These are phyloP conservation scores for Gobionotothen gibberifrons DNA, from an alignment of 2,797 vertebrate genomes.

Conservation along the genomic window DNA sequence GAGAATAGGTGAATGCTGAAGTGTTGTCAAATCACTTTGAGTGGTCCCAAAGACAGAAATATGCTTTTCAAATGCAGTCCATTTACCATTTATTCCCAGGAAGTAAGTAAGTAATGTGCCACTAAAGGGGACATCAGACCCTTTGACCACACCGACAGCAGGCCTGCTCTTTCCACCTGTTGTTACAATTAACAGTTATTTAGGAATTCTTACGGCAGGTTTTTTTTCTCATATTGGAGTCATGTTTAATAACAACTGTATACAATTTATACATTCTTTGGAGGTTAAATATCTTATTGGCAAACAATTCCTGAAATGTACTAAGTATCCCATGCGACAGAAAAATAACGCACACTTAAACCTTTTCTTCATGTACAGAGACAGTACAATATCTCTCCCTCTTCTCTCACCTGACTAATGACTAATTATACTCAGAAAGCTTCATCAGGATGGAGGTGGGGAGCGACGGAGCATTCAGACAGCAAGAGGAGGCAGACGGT, in stretches of 20 bases:
- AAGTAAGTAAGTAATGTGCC: too few species aligned
- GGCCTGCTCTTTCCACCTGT: too few species aligned
- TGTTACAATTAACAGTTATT: background rate
- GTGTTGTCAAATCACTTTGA: too few species aligned
- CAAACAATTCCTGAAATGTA: background rate
- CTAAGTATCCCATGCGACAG: background rate
- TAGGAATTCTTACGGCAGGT: background rate
- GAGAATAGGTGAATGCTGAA: too few species aligned
- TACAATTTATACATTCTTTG: background rate
- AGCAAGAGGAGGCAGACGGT: conserved; percentile 67
- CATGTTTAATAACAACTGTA: background rate
- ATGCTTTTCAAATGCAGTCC: too few species aligned
- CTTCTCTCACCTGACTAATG: conserved; percentile 53
- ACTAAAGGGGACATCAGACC: too few species aligned
- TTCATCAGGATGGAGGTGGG: conserved; percentile 37
- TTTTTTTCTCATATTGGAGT: background rate
- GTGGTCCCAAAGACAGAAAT: too few species aligned
- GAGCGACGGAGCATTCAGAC: conserved; percentile 66
- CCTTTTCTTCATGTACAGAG: conserved; percentile 19
- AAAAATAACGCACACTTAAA: background rate
- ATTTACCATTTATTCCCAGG: too few species aligned
- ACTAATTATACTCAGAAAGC: conserved; percentile 63
- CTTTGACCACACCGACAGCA: too few species aligned
- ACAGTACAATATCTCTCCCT: conserved; percentile 9
- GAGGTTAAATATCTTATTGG: background rate